Evolutionary conservation across 2,888 invertebrate species (phyloP).

Genomic region (Ochropleura plecta): DNA sequence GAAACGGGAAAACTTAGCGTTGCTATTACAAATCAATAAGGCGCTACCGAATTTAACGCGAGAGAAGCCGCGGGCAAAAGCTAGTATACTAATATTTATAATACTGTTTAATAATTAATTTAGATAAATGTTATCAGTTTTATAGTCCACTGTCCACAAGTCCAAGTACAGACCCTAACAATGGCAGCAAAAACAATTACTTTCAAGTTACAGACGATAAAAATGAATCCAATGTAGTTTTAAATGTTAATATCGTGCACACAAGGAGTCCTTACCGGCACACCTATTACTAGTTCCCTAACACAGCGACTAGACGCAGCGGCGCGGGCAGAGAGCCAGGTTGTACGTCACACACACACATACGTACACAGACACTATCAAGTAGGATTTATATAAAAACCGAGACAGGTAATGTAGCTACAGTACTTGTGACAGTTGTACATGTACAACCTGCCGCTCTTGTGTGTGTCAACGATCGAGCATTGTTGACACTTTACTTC

Average conservation of each 20-base stretch:
- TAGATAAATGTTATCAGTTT: no score
- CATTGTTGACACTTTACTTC: neutral
- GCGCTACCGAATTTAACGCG: no score
- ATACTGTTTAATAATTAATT: no score
- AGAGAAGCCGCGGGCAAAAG: no score
- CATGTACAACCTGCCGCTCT: constrained; percentile 9
- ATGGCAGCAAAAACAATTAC: neutral
- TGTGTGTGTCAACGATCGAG: neutral
- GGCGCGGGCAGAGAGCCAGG: constrained; percentile 44
- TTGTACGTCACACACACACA: neutral
- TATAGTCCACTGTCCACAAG: no score
- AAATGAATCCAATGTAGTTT: neutral
- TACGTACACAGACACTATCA: neutral
- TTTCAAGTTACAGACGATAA: neutral
- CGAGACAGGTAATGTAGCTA: constrained; percentile 19
- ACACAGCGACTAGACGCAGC: constrained; percentile 21
- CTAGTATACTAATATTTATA: no score
- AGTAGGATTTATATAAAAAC: constrained; percentile 9
- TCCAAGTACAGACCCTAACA: no score
- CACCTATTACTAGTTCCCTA: neutral
- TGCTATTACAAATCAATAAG: no score
- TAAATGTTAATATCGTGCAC: no score
- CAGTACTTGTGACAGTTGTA: constrained; percentile 14
- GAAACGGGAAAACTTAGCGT: no score
- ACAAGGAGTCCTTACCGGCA: neutral